Conservation (phyloP, 2,888 invertebrate species). For the Drosophila ustulata region DNA sequence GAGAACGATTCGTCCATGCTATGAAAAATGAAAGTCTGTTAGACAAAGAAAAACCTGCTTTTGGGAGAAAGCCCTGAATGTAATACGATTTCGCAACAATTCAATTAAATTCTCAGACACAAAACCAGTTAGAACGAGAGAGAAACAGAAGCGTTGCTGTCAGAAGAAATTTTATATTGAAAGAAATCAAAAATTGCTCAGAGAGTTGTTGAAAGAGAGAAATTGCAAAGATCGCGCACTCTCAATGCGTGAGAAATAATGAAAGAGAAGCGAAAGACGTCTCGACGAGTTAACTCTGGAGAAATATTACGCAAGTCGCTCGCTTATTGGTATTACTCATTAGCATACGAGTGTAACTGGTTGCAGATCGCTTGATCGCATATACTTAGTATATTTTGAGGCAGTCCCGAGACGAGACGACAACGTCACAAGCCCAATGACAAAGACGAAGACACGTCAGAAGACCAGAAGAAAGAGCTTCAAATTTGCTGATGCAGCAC, state of each 20-base stretch:
- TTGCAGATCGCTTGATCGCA: neutral
- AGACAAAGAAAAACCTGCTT: neutral
- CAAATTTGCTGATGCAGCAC: constrained; percentile 8
- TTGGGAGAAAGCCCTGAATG: neutral
- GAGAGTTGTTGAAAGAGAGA: neutral
- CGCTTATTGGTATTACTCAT: constrained; percentile 54
- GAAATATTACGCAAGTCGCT: constrained; percentile 45
- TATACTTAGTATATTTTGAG: constrained; percentile 43
- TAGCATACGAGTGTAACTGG: constrained; percentile 46
- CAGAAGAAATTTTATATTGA: neutral
- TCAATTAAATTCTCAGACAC: neutral
- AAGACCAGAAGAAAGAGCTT: constrained; percentile 41
- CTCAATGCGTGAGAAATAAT: neutral
- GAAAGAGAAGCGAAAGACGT: neutral
- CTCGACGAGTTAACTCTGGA: neutral
- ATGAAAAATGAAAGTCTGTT: neutral
- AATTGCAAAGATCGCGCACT: neutral
- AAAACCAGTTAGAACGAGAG: neutral
- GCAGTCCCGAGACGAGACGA: constrained; percentile 46
- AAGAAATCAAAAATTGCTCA: neutral
- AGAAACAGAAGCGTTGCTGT: neutral
- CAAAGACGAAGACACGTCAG: constrained; percentile 48
- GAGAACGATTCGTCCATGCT: neutral
- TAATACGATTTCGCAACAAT: neutral
- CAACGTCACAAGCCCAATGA: constrained; percentile 16